phyloP scores from a whole-genome alignment of 2,113 vertebrate species.

The Spermophilus dauricus region DNA sequence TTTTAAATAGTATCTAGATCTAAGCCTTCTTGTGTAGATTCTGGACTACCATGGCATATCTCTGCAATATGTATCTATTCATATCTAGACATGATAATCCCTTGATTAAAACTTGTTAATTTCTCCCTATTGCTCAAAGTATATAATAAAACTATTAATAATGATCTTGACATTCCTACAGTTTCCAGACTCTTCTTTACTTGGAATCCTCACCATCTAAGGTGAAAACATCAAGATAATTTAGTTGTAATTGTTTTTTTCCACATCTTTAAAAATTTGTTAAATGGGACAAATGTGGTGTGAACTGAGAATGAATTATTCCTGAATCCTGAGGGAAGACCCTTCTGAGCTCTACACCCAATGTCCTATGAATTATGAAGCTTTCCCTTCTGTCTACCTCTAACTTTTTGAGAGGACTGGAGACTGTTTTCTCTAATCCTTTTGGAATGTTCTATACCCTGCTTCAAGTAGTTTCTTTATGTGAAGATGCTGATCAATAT shows the following conservation, averaged over 20 bases:
- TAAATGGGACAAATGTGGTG: not conserved
- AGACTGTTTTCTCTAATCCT: not conserved
- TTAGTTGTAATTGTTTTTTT: not conserved
- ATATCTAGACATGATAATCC: not conserved
- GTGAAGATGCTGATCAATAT: not conserved
- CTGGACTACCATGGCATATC: not conserved
- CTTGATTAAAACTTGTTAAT: not conserved
- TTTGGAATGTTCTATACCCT: not conserved
- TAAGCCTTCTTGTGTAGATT: not conserved
- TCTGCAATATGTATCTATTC: constrained; percentile 16
- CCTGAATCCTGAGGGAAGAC: no score
- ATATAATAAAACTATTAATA: not conserved
- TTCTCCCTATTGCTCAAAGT: not conserved
- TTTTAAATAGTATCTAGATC: not conserved
- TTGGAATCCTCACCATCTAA: not conserved
- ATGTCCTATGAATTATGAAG: not conserved
- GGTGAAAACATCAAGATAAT: not conserved
- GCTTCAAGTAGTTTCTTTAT: not conserved
- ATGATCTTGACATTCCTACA: not conserved
- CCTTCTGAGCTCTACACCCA: not conserved
- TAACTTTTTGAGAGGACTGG: not conserved
- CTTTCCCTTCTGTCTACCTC: not conserved
- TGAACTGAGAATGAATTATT: not conserved
- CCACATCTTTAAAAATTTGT: not conserved
- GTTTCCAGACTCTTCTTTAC: not conserved